phyloP scores from a whole-genome alignment of 2,113 vertebrate genomes.

The Psilopsiagon aurifrons region DNA sequence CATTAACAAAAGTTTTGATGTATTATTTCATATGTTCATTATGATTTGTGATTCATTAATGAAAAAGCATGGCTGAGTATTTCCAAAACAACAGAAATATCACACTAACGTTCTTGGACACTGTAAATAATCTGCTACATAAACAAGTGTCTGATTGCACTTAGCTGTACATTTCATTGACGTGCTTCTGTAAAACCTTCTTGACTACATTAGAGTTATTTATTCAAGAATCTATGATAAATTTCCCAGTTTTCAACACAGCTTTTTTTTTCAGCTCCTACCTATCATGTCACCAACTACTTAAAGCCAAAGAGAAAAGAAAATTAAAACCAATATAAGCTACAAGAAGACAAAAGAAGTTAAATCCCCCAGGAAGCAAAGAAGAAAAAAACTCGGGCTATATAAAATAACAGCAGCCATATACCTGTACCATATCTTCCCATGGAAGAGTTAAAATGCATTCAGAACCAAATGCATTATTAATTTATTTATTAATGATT shows the following conservation, averaged over 20 bases:
- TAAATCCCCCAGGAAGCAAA: neutral
- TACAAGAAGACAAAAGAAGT: neutral
- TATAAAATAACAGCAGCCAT: neutral
- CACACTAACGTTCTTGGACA: neutral
- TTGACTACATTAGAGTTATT: neutral
- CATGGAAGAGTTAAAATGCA: neutral
- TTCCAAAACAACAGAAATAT: constrained; percentile 3
- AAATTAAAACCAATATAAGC: neutral
- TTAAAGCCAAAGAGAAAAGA: neutral
- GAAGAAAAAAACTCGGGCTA: neutral
- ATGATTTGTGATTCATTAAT: neutral
- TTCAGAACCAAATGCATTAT: neutral
- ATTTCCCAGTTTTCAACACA: neutral
- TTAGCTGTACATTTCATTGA: neutral
- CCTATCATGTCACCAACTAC: neutral
- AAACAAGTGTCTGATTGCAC: neutral
- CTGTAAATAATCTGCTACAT: neutral
- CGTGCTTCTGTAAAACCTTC: neutral
- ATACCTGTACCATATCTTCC: neutral
- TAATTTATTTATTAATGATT: neutral
- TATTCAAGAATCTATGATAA: neutral
- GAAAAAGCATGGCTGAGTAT: neutral
- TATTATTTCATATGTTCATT: neutral
- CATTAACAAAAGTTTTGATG: neutral
- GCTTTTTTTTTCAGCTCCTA: neutral